Evolutionary conservation across 2,888 invertebrate species (phyloP).

Genomic region (Eilema depressum): DNA sequence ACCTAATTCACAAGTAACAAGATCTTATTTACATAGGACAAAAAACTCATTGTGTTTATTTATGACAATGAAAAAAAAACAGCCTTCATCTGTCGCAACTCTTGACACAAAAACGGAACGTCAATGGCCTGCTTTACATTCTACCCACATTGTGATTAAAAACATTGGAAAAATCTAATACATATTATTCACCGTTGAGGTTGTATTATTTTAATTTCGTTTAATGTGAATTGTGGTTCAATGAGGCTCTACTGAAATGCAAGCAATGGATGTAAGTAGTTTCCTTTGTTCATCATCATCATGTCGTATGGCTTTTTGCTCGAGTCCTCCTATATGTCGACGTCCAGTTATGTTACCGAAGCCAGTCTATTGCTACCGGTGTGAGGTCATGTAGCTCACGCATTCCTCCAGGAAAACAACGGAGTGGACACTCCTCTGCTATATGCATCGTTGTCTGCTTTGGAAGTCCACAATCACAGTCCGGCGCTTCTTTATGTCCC

Average conservation of each 20-base stretch:
- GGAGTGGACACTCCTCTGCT: too few relatives aligned
- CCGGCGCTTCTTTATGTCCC: too few relatives aligned
- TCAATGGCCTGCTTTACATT: constrained; percentile 33
- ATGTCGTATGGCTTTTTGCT: too few relatives aligned
- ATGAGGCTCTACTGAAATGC: constrained; percentile 29
- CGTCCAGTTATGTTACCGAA: too few relatives aligned
- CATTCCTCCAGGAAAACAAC: too few relatives aligned
- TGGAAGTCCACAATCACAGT: too few relatives aligned
- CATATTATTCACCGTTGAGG: constrained; percentile 3
- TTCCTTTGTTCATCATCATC: too few relatives aligned
- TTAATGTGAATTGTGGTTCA: constrained; percentile 14
- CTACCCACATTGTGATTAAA: constrained; percentile 38
- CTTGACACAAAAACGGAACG: constrained; percentile 25
- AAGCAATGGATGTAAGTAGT: constrained; percentile 39
- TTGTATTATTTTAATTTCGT: constrained; percentile 4
- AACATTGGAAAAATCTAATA: constrained; percentile 28
- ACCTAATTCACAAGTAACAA: background rate
- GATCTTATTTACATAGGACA: constrained; percentile 12
- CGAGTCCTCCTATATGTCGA: too few relatives aligned
- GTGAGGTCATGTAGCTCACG: too few relatives aligned
- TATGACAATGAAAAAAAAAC: constrained; percentile 24
- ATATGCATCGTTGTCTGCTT: too few relatives aligned
- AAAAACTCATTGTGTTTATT: constrained; percentile 28
- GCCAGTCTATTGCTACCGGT: too few relatives aligned
- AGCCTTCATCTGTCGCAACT: constrained; percentile 29